These are phyloP conservation scores for Ceratina calcarata DNA, from an alignment of 1,140 invertebrate genomes.

Conservation along the genomic window DNA sequence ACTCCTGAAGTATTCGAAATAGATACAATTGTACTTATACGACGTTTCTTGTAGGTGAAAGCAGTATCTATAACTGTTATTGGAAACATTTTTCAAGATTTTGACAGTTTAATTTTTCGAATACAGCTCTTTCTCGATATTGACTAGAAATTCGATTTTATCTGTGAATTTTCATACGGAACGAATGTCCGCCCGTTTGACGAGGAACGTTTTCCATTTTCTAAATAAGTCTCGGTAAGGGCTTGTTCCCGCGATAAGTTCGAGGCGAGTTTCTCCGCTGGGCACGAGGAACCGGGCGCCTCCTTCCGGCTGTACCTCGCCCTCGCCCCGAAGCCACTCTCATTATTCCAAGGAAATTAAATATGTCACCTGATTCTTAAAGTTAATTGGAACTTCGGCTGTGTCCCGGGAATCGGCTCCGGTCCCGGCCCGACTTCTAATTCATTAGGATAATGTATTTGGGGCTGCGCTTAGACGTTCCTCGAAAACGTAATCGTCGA, in stretches of 20 bases:
- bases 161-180: background rate
- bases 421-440: conserved; percentile 70
- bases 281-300: conserved; percentile 57
- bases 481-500: background rate
- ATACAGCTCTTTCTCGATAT: background rate
- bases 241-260: conserved; percentile 67
- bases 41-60: no score
- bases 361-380: conserved; percentile 78
- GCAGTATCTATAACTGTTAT: no score
- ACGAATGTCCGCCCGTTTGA: conserved; percentile 37
- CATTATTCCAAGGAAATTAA: conserved; percentile 77
- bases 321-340: conserved; percentile 70
- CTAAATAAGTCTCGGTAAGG: conserved; percentile 46
- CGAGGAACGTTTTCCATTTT: conserved; percentile 57
- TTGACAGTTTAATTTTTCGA: no score
- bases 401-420: conserved; percentile 59
- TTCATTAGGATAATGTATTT: conserved; percentile 75
- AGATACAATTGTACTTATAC: no score
- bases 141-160: background rate
- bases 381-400: conserved; percentile 73
- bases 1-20: no score
- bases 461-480: background rate
- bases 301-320: conserved; percentile 73
- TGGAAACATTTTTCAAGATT: no score
- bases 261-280: conserved; percentile 59